These are phyloP conservation scores for Bombus cullumanus DNA, from an alignment of 1,140 invertebrate species.

Conservation along the genomic window DNA sequence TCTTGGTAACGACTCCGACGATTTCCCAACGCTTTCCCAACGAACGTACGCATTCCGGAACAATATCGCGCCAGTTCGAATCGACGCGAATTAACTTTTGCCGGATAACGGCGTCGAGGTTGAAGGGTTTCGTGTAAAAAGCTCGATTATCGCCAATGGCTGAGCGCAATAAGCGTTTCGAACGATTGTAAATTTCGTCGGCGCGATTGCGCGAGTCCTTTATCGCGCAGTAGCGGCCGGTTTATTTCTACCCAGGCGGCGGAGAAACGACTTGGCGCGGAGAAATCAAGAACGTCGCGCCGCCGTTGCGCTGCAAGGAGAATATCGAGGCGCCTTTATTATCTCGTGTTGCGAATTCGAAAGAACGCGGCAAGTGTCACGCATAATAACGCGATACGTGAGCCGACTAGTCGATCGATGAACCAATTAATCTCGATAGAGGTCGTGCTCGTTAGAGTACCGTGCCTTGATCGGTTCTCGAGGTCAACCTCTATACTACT, in stretches of 20 bases:
- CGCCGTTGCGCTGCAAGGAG: not conserved
- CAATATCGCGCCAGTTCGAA: not conserved
- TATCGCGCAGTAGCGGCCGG: not conserved
- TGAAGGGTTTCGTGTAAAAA: not conserved
- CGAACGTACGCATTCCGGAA: fast-evolving
- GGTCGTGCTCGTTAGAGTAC: too few relatives aligned
- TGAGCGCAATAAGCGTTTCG: not conserved
- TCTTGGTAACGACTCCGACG: not conserved
- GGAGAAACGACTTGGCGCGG: not conserved
- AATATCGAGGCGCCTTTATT: not conserved
- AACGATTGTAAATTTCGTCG: not conserved
- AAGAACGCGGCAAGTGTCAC: not conserved
- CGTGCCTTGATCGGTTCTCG: too few relatives aligned
- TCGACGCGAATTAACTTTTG: not conserved
- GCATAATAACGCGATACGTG: not conserved
- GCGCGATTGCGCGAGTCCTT: not conserved
- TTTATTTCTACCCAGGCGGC: not conserved
- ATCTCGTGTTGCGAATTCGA: not conserved
- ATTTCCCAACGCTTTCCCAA: not conserved
- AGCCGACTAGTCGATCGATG: not conserved
- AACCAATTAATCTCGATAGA: not conserved
- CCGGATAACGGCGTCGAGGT: not conserved
- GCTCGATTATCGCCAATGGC: not conserved
- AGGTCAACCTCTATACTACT: too few relatives aligned
- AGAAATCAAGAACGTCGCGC: not conserved